These are phyloP conservation scores for Nannoperca obscura DNA, from an alignment of 2,797 vertebrate species.

Conservation along the genomic window DNA sequence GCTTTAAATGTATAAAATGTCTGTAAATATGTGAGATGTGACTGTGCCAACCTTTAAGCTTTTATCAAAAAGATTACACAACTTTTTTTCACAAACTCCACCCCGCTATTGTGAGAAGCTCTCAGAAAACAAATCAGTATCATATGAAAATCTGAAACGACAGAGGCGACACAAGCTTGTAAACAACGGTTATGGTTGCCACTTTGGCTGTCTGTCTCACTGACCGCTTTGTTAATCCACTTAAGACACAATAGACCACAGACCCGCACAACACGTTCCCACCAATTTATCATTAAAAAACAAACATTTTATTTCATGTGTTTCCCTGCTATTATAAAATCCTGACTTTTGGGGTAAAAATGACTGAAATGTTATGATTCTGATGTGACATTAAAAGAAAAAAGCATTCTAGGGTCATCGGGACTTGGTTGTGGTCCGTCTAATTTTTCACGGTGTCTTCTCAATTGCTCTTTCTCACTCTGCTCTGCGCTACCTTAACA, in stretches of 20 bases:
- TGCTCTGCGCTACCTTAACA: slow-evolving; percentile 80
- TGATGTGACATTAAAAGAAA: slow-evolving; percentile 32
- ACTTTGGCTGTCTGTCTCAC: slow-evolving; percentile 76
- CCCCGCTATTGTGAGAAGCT: slow-evolving; percentile 51
- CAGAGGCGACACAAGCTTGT: slow-evolving; percentile 73
- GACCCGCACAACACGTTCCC: slow-evolving; percentile 39
- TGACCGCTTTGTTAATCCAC: slow-evolving; percentile 82
- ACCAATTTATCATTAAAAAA: slow-evolving; percentile 36
- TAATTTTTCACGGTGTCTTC: slow-evolving; percentile 80
- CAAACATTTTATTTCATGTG: slow-evolving; percentile 34
- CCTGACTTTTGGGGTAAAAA: slow-evolving; percentile 30
- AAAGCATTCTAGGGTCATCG: slow-evolving; percentile 45
- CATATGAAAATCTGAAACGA: slow-evolving; percentile 66
- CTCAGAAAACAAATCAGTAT: slow-evolving; percentile 61
- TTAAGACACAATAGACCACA: slow-evolving; percentile 77
- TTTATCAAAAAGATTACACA: slow-evolving; percentile 69
- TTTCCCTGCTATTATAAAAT: slow-evolving; percentile 25
- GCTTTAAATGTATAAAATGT: slow-evolving; percentile 27
- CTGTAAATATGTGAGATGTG: slow-evolving; percentile 31
- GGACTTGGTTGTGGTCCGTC: slow-evolving; percentile 58
- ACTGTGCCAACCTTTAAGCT: slow-evolving; percentile 48
- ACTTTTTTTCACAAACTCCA: slow-evolving; percentile 61
- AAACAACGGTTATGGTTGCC: slow-evolving; percentile 80
- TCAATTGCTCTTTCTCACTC: slow-evolving; percentile 56
- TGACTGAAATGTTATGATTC: slow-evolving; percentile 13